These are phyloP conservation scores for Lissonota sp. DNA, from an alignment of 2,888 invertebrate species.

Conservation along the genomic window DNA sequence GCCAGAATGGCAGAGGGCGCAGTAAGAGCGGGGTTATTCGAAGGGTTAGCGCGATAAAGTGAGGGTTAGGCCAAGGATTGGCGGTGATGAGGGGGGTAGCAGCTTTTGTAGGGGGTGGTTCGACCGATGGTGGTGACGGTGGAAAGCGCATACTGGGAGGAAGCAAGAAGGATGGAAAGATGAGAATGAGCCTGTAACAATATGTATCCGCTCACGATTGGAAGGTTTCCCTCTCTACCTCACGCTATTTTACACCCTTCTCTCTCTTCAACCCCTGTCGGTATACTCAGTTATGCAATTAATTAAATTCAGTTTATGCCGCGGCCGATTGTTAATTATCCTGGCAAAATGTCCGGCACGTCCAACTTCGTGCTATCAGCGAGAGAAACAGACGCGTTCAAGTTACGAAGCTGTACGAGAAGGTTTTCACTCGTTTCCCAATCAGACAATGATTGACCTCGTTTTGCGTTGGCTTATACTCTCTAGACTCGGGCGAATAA, in stretches of 20 bases:
- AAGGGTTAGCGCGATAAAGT: constrained; percentile 28
- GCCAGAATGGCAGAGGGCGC: constrained; percentile 28
- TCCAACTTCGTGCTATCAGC: constrained; percentile 57
- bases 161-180: constrained; percentile 31
- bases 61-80: constrained; percentile 11
- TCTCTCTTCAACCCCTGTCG: constrained; percentile 22
- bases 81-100: constrained; percentile 66
- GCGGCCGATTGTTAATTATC: constrained; percentile 80
- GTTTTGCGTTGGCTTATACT: constrained; percentile 2
- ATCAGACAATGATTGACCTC: constrained; percentile 29
- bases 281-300: constrained; percentile 79
- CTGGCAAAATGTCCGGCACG: constrained; percentile 59
- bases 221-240: constrained; percentile 72
- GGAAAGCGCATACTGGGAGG: not conserved
- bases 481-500: constrained; percentile 22
- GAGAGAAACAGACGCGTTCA: constrained; percentile 19
- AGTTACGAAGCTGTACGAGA: constrained; percentile 36
- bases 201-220: constrained; percentile 81
- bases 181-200: constrained; percentile 77
- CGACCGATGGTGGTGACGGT: constrained; percentile 29
- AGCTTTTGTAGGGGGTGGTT: constrained; percentile 45
- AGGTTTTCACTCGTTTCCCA: constrained; percentile 14
- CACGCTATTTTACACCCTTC: constrained; percentile 56
- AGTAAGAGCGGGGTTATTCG: constrained; percentile 21
- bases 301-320: constrained; percentile 82